These are phyloP conservation scores for Siniperca obscura DNA, from an alignment of 2,797 vertebrate species.

Conservation along the genomic window DNA sequence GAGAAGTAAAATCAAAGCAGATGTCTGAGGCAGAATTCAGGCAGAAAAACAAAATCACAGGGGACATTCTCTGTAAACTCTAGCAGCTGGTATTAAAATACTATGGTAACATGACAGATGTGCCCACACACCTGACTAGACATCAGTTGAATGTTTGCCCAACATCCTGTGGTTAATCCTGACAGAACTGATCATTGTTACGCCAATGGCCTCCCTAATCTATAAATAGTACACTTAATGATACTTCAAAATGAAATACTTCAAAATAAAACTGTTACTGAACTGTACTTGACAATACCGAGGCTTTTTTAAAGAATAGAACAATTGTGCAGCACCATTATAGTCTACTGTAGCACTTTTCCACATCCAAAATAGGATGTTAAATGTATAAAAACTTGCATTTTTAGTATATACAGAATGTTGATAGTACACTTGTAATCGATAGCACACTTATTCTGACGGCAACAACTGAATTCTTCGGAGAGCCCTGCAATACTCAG, in stretches of 20 bases:
- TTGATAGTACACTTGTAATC: background rate
- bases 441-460: background rate
- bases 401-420: background rate
- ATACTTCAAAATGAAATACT: background rate
- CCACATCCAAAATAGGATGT: background rate
- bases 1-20: too few relatives aligned
- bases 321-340: background rate
- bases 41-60: constrained; percentile 1
- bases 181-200: background rate
- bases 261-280: background rate
- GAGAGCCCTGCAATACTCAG: background rate
- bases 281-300: background rate
- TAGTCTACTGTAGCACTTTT: background rate
- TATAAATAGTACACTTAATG: background rate
- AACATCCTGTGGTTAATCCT: background rate
- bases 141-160: background rate
- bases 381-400: background rate
- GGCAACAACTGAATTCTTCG: background rate
- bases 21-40: background rate
- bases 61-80: background rate
- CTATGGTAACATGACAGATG: background rate
- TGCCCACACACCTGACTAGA: background rate
- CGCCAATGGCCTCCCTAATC: background rate
- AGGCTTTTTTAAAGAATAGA: background rate
- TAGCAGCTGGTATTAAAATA: background rate